A percentile compares a stretch with the other conserved stretches of the same genome.
Evolutionary conservation across 2,113 vertebrate species (phyloP).

Genomic region (Brachirus orientalis): DNA sequence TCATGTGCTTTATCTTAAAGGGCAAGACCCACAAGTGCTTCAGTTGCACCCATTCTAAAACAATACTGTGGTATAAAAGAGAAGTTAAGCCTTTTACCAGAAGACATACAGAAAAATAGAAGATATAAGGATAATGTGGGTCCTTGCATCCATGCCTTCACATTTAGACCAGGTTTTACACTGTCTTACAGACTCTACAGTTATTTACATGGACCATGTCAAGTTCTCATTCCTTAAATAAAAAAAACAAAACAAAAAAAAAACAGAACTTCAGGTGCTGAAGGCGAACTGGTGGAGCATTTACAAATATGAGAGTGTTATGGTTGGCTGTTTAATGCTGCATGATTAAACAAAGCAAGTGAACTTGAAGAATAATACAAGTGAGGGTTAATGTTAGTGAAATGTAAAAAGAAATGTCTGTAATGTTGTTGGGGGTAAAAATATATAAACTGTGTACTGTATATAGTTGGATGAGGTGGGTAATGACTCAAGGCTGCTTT

Average conservation of each 20-base stretch:
- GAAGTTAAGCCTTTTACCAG: not conserved
- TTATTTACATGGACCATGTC: conserved; percentile 25
- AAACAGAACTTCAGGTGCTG: conserved; percentile 47
- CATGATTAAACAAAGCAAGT: conserved; percentile 13
- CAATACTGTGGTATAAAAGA: not conserved
- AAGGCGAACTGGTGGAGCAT: conserved; percentile 69
- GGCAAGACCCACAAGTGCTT: not conserved
- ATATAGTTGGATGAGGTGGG: not conserved
- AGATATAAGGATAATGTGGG: conserved; percentile 26
- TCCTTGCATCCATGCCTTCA: conserved; percentile 1
- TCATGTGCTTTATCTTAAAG: not conserved
- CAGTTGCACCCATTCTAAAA: not conserved
- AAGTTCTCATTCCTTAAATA: conserved; percentile 4
- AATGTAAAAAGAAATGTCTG: no score
- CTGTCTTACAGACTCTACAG: conserved; percentile 24
- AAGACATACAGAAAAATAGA: not conserved
- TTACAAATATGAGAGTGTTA: conserved; percentile 29
- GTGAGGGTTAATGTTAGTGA: conserved; percentile 4
- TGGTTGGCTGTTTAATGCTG: conserved; percentile 9
- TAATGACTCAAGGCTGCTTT: not conserved
- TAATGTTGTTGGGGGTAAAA: not conserved
- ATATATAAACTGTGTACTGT: not conserved
- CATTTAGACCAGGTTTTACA: conserved; percentile 7
- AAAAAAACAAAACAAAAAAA: no score
- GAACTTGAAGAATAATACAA: not conserved